Base-by-base conservation (phyloP, 2,888 invertebrate species). In the Anaspis maculata region DNA sequence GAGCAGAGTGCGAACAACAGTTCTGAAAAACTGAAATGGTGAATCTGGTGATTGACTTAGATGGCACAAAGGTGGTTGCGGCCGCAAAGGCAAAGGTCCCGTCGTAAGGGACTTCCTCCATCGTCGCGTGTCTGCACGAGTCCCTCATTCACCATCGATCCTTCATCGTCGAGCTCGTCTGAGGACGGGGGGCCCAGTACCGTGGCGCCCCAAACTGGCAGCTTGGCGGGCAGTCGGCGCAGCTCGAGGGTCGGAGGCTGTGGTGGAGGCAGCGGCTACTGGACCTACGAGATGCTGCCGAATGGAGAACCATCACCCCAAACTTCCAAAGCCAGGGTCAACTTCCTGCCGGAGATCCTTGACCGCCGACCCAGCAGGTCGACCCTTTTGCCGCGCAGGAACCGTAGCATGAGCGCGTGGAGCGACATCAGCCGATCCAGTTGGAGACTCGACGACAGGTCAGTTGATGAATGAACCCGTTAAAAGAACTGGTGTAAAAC, bases 381-480 rank as follows among this genome's bases (percentile, higher is more conserved):
- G 6, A 56, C 70, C 12, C 62, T 70, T 22, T 41, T 57, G 33
- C 68, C 73, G 5, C 59, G 66, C 26, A 67, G 72, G 45, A 71
- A 71, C 47, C 66, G 74, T 21, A 86, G 86, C 45, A 83, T 87
- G 83, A 87, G 86, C 56, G 86, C 84, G 22, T 87, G 87, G 87
- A 87, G 87, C 55, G 87, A 87, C 57, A 78, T 87, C 59, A 86
- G 86, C 54, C 74, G 86, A 34, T 85, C 84, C 47, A 86, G 85
- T 60, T 83, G 85, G 71, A 76, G 81, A 53, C 73, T 85, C 55
- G 83, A 83, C 47, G 83, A 83, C 62, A 79, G 83, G 83, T 83
- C n/a, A n/a, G n/a, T n/a, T n/a, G n/a, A n/a, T n/a, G n/a, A n/a
- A n/a, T n/a, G n/a, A n/a, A n/a, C n/a, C n/a, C n/a, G n/a, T n/a